Evolutionary conservation across 2,888 invertebrate genomes (phyloP).

Genomic region (Xylocampa areola): DNA sequence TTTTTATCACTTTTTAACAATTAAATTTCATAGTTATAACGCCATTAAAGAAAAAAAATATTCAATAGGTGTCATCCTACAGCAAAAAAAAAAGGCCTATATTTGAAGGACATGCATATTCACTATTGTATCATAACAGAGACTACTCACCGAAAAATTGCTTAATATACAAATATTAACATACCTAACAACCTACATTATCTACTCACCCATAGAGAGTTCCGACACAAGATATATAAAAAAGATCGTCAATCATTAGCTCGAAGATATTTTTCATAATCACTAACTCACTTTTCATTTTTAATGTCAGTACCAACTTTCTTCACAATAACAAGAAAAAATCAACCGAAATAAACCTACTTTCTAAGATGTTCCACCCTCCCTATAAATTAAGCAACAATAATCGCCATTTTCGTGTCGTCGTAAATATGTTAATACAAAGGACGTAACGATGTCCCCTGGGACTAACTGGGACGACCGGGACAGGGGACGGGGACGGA

Average conservation of each 20-base stretch:
- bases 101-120: too few species aligned
- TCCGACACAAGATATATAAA: background rate
- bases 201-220: too few species aligned
- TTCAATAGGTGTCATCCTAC: too few species aligned
- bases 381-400: conserved; percentile 69
- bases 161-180: too few species aligned
- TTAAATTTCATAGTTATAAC: too few species aligned
- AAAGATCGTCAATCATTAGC: conserved; percentile 1
- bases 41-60: too few species aligned
- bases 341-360: conserved; percentile 17
- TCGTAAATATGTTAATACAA: conserved; percentile 79
- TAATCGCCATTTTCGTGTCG: conserved; percentile 72
- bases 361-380: conserved; percentile 38
- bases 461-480: conserved; percentile 64
- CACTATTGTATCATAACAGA: too few species aligned
- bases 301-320: background rate
- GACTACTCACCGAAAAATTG: too few species aligned
- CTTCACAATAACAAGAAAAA: conserved; percentile 5
- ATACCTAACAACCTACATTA: too few species aligned
- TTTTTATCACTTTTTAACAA: too few species aligned
- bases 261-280: background rate
- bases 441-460: conserved; percentile 79
- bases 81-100: too few species aligned
- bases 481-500: conserved; percentile 57
- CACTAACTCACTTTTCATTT: background rate